Conservation (phyloP, 2,888 invertebrate genomes). For the Calameuta filiformis region DNA sequence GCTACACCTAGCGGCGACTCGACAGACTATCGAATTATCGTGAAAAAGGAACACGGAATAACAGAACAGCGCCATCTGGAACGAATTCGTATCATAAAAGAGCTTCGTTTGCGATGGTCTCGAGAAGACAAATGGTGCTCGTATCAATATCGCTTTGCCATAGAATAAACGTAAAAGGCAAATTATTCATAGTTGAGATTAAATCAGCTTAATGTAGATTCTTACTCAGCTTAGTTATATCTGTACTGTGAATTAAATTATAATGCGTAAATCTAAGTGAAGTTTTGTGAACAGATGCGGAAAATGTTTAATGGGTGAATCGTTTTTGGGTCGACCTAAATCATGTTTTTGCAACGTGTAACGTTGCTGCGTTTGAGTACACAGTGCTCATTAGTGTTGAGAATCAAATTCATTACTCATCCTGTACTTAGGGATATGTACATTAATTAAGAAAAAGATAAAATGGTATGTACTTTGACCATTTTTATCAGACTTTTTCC, state of each 20-base stretch:
- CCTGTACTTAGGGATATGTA: not conserved
- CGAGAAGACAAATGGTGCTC: not conserved
- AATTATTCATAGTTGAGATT: not conserved
- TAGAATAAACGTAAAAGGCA: not conserved
- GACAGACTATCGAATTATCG: not conserved
- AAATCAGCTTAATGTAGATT: not conserved
- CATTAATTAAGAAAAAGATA: too few relatives aligned
- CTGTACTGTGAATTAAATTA: not conserved
- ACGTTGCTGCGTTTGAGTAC: not conserved
- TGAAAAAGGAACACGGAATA: not conserved
- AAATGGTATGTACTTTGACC: not conserved
- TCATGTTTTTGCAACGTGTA: not conserved
- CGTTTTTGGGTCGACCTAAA: not conserved
- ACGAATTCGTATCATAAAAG: not conserved
- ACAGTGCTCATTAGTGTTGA: not conserved
- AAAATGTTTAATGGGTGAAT: not conserved
- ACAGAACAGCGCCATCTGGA: not conserved
- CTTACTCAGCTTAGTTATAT: not conserved
- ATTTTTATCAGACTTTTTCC: not conserved
- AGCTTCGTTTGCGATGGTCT: not conserved
- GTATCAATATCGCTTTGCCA: not conserved
- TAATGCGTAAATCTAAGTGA: not conserved
- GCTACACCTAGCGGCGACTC: not conserved
- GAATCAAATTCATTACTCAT: not conserved
- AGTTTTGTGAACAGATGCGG: not conserved